A percentile compares a stretch with the other conserved stretches of the same genome.
Evolutionary conservation across 2,797 vertebrate genomes (phyloP).

Genomic region (Acrossocheilus fasciatus): DNA sequence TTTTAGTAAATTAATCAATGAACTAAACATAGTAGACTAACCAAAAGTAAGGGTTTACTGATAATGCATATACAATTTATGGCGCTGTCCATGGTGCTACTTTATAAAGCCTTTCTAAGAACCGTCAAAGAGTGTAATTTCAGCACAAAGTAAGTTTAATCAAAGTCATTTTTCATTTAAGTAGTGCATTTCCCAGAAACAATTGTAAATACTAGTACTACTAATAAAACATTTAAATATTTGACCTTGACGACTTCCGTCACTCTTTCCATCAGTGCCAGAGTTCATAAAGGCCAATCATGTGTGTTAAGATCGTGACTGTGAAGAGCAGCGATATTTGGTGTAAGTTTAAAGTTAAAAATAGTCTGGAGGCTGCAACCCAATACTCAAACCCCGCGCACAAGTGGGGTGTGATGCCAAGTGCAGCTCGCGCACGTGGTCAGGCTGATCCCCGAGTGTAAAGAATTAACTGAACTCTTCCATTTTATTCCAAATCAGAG

Average conservation of each 20-base stretch:
- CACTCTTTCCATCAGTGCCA: constrained; percentile 13
- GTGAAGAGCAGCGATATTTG: constrained; percentile 59
- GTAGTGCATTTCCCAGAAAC: not conserved
- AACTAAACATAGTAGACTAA: not conserved
- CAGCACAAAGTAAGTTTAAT: not conserved
- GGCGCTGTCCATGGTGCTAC: constrained; percentile 56
- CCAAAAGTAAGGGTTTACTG: not conserved
- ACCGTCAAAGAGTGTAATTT: not conserved
- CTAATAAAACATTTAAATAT: not conserved
- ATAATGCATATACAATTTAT: not conserved
- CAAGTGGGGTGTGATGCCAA: constrained; percentile 65
- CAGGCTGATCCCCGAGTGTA: constrained; percentile 21
- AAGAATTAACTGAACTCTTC: not conserved
- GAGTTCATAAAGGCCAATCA: constrained; percentile 8
- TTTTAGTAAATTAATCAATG: not conserved
- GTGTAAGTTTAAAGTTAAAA: constrained; percentile 75
- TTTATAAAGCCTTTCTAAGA: constrained; percentile 60
- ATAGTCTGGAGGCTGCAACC: constrained; percentile 77
- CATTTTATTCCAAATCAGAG: not conserved
- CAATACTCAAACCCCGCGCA: constrained; percentile 69
- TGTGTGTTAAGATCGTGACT: constrained; percentile 14
- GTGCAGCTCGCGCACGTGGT: constrained; percentile 30
- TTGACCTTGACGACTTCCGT: constrained; percentile 32
- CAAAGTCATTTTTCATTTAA: not conserved
- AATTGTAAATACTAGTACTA: not conserved